Evolutionary conservation across 2,888 invertebrate genomes (phyloP), one percentile per base, ranked within the genome.

Genomic region (Callyntrura guangdongensis): DNA sequence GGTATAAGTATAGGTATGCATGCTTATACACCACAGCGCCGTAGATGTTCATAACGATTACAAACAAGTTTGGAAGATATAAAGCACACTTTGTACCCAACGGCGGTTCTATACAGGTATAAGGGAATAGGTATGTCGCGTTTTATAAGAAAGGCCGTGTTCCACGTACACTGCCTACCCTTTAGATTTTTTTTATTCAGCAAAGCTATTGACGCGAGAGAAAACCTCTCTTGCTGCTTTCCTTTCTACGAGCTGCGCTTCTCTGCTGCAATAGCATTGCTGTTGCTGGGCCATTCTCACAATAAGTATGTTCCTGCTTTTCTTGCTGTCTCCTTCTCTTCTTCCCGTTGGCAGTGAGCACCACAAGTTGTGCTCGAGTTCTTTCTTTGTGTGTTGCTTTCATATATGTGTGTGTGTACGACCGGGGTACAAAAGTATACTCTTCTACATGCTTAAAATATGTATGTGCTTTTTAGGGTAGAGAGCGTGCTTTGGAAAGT

Each of bases 211-310:
- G 20, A 22, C 12, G 47, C 17, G 74, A 74, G 74, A 20, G 49
- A 49, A 74, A 74, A 11, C 49, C 74, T 36, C 36, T 36, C 36
- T 49, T 45, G 72, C 45, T 27, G 12, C 45, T 45, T 45, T 69
- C 12, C 14, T 72, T 45, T 72, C 17, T 36, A 36, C 11, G 17
- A 20, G 61, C 59, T 81, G 36, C 36, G 36, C 36, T 81, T 47
- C 27, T 36, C 27, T 74, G 2, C 49, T 22, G 49, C 45, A 53
- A n/a, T 56, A 61, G 36, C n/a, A 61, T 69, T 69, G 53, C 69
- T 84, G 69, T 84, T 84, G 53, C 84, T 84, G 84, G 84, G 64
- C 49, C 53, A 22, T 84, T 69, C 69, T 74, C 61, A 17, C n/a
- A 36, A 36, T 36, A 20, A 67, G 67, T 20, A 22, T 45, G 47